phyloP scores from a whole-genome alignment of 2,113 vertebrate species.

The Salminus brasiliensis region DNA sequence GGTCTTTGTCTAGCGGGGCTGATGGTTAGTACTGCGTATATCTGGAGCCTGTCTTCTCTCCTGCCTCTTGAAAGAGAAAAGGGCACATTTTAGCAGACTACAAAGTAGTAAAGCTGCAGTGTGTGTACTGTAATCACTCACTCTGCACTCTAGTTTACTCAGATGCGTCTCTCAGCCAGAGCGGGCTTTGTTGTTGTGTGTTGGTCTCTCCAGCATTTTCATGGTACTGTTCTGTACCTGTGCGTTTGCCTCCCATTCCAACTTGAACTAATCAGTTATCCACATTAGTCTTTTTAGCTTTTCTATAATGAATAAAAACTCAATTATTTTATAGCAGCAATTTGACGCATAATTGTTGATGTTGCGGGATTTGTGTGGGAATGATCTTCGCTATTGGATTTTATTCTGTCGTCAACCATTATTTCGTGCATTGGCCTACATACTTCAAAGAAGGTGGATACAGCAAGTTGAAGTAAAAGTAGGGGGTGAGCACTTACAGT shows the following conservation, averaged over 20 bases:
- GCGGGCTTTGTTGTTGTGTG: background rate
- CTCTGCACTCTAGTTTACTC: conserved; percentile 3
- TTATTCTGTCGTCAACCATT: background rate
- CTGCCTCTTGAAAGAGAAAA: background rate
- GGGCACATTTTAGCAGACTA: conserved; percentile 10
- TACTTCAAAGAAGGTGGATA: background rate
- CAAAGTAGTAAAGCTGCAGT: background rate
- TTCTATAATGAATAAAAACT: background rate
- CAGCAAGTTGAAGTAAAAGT: background rate
- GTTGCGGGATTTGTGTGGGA: background rate
- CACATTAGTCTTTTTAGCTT: background rate
- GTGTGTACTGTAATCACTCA: conserved; percentile 21
- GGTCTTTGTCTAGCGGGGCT: background rate
- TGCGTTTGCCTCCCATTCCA: background rate
- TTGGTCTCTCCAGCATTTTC: conserved; percentile 16
- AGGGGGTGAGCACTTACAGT: background rate
- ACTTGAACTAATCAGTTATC: conserved; percentile 1
- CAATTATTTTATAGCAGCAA: background rate
- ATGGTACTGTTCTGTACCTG: too few species aligned
- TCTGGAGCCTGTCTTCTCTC: background rate
- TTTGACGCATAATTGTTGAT: background rate
- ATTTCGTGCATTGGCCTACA: background rate
- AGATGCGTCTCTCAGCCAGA: background rate
- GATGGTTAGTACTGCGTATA: background rate
- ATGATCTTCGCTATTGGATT: conserved; percentile 1